Percentiles rank a stretch among this genome's conserved stretches.
Conservation (phyloP, 2,888 invertebrate species). For the Drosophila eohydei region DNA sequence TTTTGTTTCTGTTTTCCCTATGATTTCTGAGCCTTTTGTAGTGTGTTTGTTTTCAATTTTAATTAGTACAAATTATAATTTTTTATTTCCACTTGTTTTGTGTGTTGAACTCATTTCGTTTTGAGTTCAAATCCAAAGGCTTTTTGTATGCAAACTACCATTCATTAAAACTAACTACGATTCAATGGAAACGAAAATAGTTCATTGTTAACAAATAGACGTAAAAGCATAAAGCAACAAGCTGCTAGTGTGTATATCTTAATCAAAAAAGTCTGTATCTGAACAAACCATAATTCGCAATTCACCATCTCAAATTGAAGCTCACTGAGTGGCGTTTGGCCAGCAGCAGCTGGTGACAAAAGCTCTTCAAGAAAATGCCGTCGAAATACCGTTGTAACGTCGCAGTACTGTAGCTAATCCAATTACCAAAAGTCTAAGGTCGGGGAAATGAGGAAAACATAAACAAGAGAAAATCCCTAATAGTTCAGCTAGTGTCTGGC, state of each 20-base stretch:
- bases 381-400: constrained; percentile 32
- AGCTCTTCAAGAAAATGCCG: constrained; percentile 41
- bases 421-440: constrained; percentile 66
- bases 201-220: constrained; percentile 35
- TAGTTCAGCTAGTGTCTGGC: constrained; percentile 50
- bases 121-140: constrained; percentile 72
- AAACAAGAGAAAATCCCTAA: constrained; percentile 31
- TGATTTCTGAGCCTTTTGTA: constrained; percentile 61
- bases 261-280: constrained; percentile 80
- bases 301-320: constrained; percentile 48
- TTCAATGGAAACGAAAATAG: constrained; percentile 56
- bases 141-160: constrained; percentile 81
- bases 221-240: constrained; percentile 36
- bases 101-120: constrained; percentile 34
- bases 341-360: constrained; percentile 67
- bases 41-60: constrained; percentile 46
- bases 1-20: constrained; percentile 44
- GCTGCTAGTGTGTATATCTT: constrained; percentile 81
- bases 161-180: constrained; percentile 60
- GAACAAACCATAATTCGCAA: constrained; percentile 50
- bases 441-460: constrained; percentile 48
- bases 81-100: constrained; percentile 35
- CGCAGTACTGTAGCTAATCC: constrained; percentile 59
- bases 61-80: constrained; percentile 30
- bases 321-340: constrained; percentile 69